These are phyloP conservation scores for Haliclona indistincta DNA, from an alignment of 37 sponge, comb jelly and placozoan species.

Conservation along the genomic window DNA sequence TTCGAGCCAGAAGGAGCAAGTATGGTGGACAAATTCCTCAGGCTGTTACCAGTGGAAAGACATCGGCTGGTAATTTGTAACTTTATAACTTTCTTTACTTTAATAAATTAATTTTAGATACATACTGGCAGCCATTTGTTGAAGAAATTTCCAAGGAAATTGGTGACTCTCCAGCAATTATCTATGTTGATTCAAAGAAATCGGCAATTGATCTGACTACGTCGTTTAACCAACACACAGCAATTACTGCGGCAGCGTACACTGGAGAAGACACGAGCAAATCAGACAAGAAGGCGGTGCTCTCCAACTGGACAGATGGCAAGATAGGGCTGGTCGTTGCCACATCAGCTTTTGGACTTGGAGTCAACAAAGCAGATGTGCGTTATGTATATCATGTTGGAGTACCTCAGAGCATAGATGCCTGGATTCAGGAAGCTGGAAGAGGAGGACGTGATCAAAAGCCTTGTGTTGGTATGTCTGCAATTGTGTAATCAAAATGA, in stretches of 20 bases:
- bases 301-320: constrained; percentile 2
- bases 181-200: constrained; percentile 15
- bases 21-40: constrained; percentile 4
- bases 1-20: not conserved
- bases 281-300: constrained; percentile 9
- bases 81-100: not conserved
- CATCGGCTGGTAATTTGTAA: constrained; percentile 4
- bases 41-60: constrained; percentile 3
- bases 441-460: constrained; percentile 15
- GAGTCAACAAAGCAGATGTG: constrained; percentile 4
- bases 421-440: constrained; percentile 4
- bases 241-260: too few relatives aligned
- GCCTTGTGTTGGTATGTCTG: too few relatives aligned
- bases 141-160: constrained; percentile 3
- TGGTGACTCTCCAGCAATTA: not conserved
- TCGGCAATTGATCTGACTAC: constrained; percentile 7
- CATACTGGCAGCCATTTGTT: not conserved
- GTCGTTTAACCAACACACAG: constrained; percentile 3
- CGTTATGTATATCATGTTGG: constrained; percentile 14
- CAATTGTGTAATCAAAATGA: too few relatives aligned
- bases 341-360: not conserved
- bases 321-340: constrained; percentile 4
- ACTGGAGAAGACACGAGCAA: too few relatives aligned
- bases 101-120: too few relatives aligned
- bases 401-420: not conserved